Conservation (phyloP, 2,797 vertebrate genomes). For the Sebastes ruberrimus region DNA sequence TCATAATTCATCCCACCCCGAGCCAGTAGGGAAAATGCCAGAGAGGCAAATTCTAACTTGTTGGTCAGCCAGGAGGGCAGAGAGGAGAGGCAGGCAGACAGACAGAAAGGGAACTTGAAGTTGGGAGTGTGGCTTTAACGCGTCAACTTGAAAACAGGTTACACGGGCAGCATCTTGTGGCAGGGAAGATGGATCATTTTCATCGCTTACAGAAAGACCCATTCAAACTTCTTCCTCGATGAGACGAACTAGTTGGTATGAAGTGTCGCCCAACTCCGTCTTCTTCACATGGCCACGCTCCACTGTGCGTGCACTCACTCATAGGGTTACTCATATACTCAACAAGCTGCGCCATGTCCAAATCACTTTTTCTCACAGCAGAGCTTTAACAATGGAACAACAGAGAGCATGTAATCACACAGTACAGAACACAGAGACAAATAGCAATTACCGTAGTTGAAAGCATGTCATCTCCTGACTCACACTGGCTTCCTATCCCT, state of each 20-base stretch:
- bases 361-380: slow-evolving; percentile 69
- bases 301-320: slow-evolving; percentile 50
- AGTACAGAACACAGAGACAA: slow-evolving; percentile 60
- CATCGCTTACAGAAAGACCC: too few species aligned
- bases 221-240: neutral
- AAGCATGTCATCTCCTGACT: slow-evolving; percentile 46
- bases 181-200: neutral
- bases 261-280: neutral
- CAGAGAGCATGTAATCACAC: slow-evolving; percentile 64
- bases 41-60: slow-evolving; percentile 69
- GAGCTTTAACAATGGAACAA: slow-evolving; percentile 69
- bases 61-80: slow-evolving; percentile 52
- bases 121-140: neutral
- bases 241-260: neutral
- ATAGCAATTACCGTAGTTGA: slow-evolving; percentile 65
- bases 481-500: slow-evolving; percentile 1
- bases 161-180: neutral
- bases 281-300: neutral
- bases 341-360: slow-evolving; percentile 73
- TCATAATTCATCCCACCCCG: slow-evolving; percentile 73
- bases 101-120: slow-evolving; percentile 13
- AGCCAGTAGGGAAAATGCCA: slow-evolving; percentile 67
- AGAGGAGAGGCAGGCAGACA: slow-evolving; percentile 14
- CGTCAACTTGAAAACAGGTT: slow-evolving; percentile 11
- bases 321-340: slow-evolving; percentile 51